A percentile compares a stretch with the other conserved stretches of the same genome.
Evolutionary conservation across 2,113 vertebrate species (phyloP).

Genomic region (Psammodynastes pulverulentus): DNA sequence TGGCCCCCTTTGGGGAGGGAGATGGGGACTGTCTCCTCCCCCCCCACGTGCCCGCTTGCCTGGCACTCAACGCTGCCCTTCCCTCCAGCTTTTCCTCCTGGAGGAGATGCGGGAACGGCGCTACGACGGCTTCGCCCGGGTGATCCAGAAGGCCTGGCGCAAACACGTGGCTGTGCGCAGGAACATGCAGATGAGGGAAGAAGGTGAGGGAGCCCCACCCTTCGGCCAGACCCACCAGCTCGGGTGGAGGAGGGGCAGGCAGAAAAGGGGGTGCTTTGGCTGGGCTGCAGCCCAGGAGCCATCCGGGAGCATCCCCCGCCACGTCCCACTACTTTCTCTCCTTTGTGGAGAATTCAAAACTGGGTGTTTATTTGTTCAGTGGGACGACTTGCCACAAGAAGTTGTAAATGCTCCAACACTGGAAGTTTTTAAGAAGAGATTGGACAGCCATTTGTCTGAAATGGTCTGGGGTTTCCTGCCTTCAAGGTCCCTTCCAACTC

Average conservation of each 20-base stretch:
- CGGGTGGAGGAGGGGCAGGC: background rate
- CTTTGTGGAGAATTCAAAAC: background rate
- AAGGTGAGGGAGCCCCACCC: conserved; percentile 64
- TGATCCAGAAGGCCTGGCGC: conserved; percentile 84
- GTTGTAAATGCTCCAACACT: no score
- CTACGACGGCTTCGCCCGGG: conserved; percentile 76
- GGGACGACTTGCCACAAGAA: no score
- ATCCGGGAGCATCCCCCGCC: background rate
- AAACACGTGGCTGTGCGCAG: conserved; percentile 81
- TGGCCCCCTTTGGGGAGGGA: background rate
- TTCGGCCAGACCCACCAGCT: background rate
- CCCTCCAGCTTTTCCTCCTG: conserved; percentile 67
- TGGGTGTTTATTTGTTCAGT: background rate
- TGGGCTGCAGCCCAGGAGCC: background rate
- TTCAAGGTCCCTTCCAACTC: no score
- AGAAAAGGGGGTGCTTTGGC: background rate
- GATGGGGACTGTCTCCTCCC: background rate
- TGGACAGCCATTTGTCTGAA: no score
- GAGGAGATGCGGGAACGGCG: conserved; percentile 77
- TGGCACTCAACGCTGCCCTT: background rate
- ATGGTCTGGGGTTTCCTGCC: no score
- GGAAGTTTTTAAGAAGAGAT: no score
- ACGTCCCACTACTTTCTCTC: background rate
- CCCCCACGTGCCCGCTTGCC: background rate
- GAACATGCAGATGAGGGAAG: conserved; percentile 80